Evolutionary conservation across 2,797 vertebrate genomes (phyloP).

Genomic region (Falco columbarius): DNA sequence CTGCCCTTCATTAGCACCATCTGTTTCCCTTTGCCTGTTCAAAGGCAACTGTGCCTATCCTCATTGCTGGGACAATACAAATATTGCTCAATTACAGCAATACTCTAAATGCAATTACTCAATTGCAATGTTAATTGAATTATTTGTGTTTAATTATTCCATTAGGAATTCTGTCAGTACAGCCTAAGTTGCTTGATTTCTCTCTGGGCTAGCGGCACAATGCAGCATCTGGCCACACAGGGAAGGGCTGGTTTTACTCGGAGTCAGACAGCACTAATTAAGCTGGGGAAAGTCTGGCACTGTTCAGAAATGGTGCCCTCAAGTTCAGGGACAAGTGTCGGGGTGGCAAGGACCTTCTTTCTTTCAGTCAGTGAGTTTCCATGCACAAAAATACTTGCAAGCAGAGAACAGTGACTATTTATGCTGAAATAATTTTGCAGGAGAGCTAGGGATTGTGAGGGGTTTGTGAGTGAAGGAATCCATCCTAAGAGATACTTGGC

Average conservation of each 20-base stretch:
- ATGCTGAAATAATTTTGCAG: neutral
- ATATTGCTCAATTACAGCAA: constrained; percentile 43
- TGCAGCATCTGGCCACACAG: neutral
- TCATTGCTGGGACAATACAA: constrained; percentile 21
- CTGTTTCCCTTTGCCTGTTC: constrained; percentile 11
- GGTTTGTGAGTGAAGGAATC: neutral
- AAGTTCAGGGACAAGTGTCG: neutral
- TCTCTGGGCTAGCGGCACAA: neutral
- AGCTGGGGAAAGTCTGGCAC: neutral
- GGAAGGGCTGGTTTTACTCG: neutral
- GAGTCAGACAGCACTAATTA: neutral
- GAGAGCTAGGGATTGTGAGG: neutral
- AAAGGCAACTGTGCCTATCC: neutral
- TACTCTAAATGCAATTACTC: constrained; percentile 47
- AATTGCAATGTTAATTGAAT: constrained; percentile 49
- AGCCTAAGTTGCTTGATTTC: neutral
- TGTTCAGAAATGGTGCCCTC: neutral
- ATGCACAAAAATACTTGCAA: neutral
- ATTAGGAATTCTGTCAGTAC: constrained; percentile 1
- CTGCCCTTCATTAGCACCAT: constrained; percentile 20
- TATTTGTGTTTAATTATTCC: constrained; percentile 51
- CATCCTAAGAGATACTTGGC: neutral
- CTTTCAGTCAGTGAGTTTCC: neutral
- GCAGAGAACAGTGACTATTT: neutral
- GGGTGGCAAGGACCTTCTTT: neutral